These are phyloP conservation scores for Drosophila percnosoma DNA, from an alignment of 2,888 invertebrate genomes.

Conservation along the genomic window DNA sequence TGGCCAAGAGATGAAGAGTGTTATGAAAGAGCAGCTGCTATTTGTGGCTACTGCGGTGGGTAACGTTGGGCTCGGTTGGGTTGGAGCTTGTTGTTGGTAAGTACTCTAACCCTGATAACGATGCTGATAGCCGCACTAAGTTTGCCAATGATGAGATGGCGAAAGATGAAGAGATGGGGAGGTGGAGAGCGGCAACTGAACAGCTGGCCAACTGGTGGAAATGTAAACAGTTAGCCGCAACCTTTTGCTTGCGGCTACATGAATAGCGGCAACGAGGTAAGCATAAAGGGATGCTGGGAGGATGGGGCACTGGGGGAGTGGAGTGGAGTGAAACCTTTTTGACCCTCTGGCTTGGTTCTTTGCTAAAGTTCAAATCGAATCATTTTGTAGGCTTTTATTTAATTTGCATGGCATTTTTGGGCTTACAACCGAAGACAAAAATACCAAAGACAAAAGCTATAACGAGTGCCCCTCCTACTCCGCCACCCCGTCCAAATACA, in stretches of 20 bases:
- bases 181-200: background rate
- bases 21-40: conserved; percentile 12
- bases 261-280: background rate
- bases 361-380: conserved; percentile 59
- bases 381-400: conserved; percentile 73
- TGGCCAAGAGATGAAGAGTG: conserved; percentile 10
- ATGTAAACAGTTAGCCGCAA: conserved; percentile 37
- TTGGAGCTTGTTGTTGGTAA: background rate
- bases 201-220: conserved; percentile 9
- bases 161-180: background rate
- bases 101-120: conserved; percentile 28
- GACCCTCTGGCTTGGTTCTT: conserved; percentile 5
- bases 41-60: conserved; percentile 12
- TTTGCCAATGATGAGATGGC: conserved; percentile 18
- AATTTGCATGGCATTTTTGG: conserved; percentile 69
- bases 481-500: background rate
- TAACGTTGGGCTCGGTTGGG: conserved; percentile 7
- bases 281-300: background rate
- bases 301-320: background rate
- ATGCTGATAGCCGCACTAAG: conserved; percentile 24
- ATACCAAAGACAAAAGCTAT: conserved; percentile 45
- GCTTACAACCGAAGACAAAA: conserved; percentile 26
- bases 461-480: background rate
- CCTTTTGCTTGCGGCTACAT: conserved; percentile 40
- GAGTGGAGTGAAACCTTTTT: conserved; percentile 7